Base-by-base conservation (phyloP, 1,140 invertebrate species). In the Euborellia annulipes region DNA sequence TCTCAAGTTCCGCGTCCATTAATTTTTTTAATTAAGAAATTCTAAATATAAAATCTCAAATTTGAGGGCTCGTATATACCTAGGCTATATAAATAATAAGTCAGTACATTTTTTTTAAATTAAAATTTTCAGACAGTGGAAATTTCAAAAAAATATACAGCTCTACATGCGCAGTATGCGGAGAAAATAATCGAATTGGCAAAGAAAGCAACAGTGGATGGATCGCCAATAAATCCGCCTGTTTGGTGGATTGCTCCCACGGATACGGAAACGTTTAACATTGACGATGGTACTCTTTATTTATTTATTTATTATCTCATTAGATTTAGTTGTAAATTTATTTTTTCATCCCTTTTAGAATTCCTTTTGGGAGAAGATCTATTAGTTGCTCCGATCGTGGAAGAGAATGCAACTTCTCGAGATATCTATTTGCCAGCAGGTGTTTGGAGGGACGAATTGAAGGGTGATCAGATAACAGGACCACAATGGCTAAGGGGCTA, bases 181-280 rank as follows among this genome's bases (percentile, higher is more conserved):
- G 67, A 73, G 11, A 59, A 66, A 30, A 82, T 91, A 20, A 55
- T 75, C n/a, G 58, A 62, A 6, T 62, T 71, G 30, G 79, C 82
- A 58, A 58, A 70, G 44, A 62, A 68, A 41, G 67, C 79, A 11
- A 69, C 78, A 0, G 37, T 56, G 1, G 66, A 67, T 3, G 86
- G 85, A 45, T 67, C 70, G 8, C 85, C 85, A 0, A 71, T 87
- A 32, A 84, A 91, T 64, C 67, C 82, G n/a, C 87, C 88, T 0
- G 70, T 93, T n/a, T 93, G 89, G 88, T 93, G 86, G 87, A 40
- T 86, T 1, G 79, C 79, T 50, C 85, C 87, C 0, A 63, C 60
- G 0, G 76, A 88, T 53, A 45, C 61, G 14, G 62, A 64, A 36
- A 79, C 83, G 2, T 71, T 77, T 16, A 68, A 61, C 18, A 71